Conservation (phyloP, 2,888 invertebrate species). For the Xanthostigma xanthostigma region DNA sequence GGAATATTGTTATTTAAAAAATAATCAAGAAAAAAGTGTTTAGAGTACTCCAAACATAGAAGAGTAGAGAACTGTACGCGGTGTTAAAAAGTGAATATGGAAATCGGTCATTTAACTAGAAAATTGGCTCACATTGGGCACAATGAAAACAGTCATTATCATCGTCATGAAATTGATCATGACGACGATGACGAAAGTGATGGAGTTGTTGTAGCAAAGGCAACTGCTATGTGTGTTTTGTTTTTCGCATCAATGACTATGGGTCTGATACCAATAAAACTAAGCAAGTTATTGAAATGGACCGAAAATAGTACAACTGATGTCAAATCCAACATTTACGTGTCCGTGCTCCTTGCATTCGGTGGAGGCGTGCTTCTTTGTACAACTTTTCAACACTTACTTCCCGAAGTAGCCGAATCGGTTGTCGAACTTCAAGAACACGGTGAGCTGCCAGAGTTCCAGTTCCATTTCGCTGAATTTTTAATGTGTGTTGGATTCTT, state of each 20-base stretch:
- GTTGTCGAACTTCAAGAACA: slow-evolving; percentile 40
- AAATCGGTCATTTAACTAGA: too few relatives aligned
- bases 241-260: slow-evolving; percentile 60
- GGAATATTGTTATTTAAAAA: too few relatives aligned
- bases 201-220: slow-evolving; percentile 51
- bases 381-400: slow-evolving; percentile 66
- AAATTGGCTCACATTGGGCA: too few relatives aligned
- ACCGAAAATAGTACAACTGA: slow-evolving; percentile 26
- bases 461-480: slow-evolving; percentile 51
- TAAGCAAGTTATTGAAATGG: slow-evolving; percentile 52
- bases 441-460: slow-evolving; percentile 32
- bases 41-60: too few relatives aligned
- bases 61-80: too few relatives aligned
- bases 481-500: slow-evolving; percentile 65
- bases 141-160: too few relatives aligned
- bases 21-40: too few relatives aligned
- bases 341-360: slow-evolving; percentile 52
- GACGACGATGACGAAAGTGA: slow-evolving; percentile 24
- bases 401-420: slow-evolving; percentile 63
- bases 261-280: slow-evolving; percentile 56
- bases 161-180: slow-evolving; percentile 12
- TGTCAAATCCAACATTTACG: slow-evolving; percentile 32
- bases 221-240: slow-evolving; percentile 62
- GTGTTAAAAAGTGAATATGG: too few relatives aligned
- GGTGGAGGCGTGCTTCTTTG: slow-evolving; percentile 74